A percentile compares a stretch with the other conserved stretches of the same genome.
These are phyloP conservation scores for Ochotona princeps DNA, from an alignment of 2,113 vertebrate genomes.

Conservation along the genomic window DNA sequence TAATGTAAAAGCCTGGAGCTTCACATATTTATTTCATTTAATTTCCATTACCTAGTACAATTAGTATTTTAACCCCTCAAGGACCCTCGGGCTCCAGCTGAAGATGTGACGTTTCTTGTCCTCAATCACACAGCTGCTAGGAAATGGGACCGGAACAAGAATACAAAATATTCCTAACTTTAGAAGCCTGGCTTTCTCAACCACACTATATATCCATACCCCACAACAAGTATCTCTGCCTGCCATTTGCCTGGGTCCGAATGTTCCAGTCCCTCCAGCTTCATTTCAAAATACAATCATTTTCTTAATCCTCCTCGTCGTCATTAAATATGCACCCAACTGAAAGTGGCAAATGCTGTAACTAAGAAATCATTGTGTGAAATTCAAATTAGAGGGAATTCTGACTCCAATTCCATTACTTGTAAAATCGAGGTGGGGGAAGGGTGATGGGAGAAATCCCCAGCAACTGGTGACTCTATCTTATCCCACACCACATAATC, in stretches of 20 bases:
- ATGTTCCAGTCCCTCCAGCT: not conserved
- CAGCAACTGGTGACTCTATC: conserved; percentile 35
- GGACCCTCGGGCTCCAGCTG: not conserved
- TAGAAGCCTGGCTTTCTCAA: not conserved
- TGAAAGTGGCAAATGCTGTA: not conserved
- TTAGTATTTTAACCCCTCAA: not conserved
- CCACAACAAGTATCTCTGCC: not conserved
- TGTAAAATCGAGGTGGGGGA: not conserved
- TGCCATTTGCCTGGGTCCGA: not conserved
- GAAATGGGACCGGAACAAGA: not conserved
- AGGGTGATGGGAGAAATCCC: not conserved
- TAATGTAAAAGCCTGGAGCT: conserved; percentile 8
- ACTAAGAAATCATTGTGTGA: not conserved
- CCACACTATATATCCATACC: not conserved
- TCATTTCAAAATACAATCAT: not conserved
- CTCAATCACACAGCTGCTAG: not conserved
- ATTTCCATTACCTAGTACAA: not conserved
- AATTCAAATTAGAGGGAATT: not conserved
- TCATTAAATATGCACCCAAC: not conserved
- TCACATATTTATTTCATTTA: not conserved
- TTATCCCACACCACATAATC: not conserved
- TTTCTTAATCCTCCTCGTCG: conserved; percentile 31
- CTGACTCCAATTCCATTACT: not conserved
- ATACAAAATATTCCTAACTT: not conserved
- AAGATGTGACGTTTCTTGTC: not conserved